Conservation (phyloP, 2,888 invertebrate species). For the Drosophila planitibia region DNA sequence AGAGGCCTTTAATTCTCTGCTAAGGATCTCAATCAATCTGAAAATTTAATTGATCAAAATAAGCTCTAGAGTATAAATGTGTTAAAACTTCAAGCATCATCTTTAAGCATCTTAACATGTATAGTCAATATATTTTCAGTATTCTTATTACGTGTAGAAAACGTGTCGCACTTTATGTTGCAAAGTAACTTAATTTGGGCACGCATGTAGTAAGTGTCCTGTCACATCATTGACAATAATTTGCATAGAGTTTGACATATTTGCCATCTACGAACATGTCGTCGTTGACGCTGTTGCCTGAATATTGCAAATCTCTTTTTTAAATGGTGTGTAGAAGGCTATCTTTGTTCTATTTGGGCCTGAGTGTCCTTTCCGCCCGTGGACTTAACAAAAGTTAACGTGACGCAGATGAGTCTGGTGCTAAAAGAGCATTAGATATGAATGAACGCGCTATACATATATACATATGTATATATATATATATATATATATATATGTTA, state of each 20-base stretch:
- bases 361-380: conserved; percentile 51
- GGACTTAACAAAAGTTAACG: conserved; percentile 35
- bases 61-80: too few species aligned
- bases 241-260: conserved; percentile 40
- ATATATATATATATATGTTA: not conserved
- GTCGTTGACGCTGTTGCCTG: not conserved
- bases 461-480: not conserved
- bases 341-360: conserved; percentile 4
- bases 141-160: conserved; percentile 12
- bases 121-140: conserved; percentile 10
- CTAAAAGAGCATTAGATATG: conserved; percentile 35
- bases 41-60: too few species aligned
- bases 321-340: conserved; percentile 8
- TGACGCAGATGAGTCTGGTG: conserved; percentile 41
- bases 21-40: too few species aligned
- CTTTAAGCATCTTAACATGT: not conserved
- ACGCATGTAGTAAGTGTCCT: not conserved
- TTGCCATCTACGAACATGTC: conserved; percentile 3
- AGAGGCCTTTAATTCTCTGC: too few species aligned
- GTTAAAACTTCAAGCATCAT: too few species aligned
- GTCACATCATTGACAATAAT: conserved; percentile 49
- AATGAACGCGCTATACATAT: not conserved
- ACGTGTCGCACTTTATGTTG: conserved; percentile 57
- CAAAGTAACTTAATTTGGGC: conserved; percentile 17
- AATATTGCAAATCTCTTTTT: conserved; percentile 10